These are phyloP conservation scores for Falco cherrug DNA, from an alignment of 2,797 vertebrate genomes.

Conservation along the genomic window DNA sequence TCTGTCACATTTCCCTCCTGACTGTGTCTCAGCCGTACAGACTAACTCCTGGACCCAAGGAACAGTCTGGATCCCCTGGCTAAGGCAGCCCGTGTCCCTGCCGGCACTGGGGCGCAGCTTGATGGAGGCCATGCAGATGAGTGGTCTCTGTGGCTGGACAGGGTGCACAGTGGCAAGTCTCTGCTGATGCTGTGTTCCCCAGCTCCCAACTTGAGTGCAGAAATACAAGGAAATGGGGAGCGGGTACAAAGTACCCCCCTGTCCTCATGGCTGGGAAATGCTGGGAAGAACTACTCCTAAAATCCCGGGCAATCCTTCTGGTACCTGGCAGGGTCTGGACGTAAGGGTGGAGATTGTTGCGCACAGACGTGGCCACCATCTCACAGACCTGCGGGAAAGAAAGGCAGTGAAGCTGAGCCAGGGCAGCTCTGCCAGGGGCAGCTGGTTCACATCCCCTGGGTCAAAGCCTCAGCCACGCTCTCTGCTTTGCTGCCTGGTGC, in stretches of 20 bases:
- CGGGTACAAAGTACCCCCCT: neutral
- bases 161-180: neutral
- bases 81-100: accelerated
- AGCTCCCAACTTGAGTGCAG: neutral
- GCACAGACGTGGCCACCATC: neutral
- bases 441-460: accelerated
- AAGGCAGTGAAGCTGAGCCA: neutral
- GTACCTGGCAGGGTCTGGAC: slow-evolving; percentile 75
- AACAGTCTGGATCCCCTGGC: neutral
- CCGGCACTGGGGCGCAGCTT: neutral
- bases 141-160: accelerated
- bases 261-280: neutral
- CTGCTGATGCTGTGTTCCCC: neutral
- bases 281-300: neutral
- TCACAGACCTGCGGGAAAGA: slow-evolving; percentile 61
- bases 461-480: accelerated
- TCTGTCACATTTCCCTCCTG: neutral
- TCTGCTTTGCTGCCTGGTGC: neutral
- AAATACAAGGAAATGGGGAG: neutral
- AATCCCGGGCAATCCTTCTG: accelerated
- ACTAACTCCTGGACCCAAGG: neutral
- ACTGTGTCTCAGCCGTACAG: neutral
- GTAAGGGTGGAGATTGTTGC: slow-evolving; percentile 31
- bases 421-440: accelerated
- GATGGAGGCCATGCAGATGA: neutral